Evolutionary conservation across 1,140 invertebrate genomes (phyloP).

Genomic region (Microplitis demolitor): DNA sequence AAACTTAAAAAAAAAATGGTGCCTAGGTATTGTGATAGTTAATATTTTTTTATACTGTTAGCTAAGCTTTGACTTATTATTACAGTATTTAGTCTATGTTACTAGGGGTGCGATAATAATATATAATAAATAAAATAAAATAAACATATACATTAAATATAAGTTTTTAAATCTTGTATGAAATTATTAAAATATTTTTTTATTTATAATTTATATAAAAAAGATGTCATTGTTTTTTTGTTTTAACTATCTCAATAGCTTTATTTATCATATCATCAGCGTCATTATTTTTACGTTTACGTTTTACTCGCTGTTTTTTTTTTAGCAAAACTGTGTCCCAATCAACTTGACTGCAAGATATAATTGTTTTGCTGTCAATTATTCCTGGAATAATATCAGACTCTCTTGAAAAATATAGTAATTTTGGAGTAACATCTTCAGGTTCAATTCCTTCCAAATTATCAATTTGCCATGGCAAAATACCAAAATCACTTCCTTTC

Average conservation of each 20-base stretch:
- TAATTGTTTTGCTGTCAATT: slow-evolving; percentile 38
- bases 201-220: neutral
- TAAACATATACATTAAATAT: neutral
- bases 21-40: neutral
- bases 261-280: slow-evolving; percentile 38
- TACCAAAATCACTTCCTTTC: slow-evolving; percentile 49
- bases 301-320: slow-evolving; percentile 40
- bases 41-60: neutral
- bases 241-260: slow-evolving; percentile 43
- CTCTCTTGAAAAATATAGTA: slow-evolving; percentile 14
- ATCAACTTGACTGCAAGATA: slow-evolving; percentile 43
- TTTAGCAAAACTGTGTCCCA: slow-evolving; percentile 44
- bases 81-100: neutral
- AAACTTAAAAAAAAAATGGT: neutral
- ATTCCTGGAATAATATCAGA: slow-evolving; percentile 43
- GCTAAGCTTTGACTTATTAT: neutral
- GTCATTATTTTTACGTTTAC: slow-evolving; percentile 29
- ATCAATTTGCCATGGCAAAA: slow-evolving; percentile 55
- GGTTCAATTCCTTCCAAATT: slow-evolving; percentile 33
- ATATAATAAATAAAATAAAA: neutral
- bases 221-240: slow-evolving; percentile 17
- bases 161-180: neutral
- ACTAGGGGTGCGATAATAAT: neutral
- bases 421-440: slow-evolving; percentile 10
- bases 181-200: neutral